phyloP scores from a whole-genome alignment of 2,113 vertebrate species.

The Thymallus thymallus region DNA sequence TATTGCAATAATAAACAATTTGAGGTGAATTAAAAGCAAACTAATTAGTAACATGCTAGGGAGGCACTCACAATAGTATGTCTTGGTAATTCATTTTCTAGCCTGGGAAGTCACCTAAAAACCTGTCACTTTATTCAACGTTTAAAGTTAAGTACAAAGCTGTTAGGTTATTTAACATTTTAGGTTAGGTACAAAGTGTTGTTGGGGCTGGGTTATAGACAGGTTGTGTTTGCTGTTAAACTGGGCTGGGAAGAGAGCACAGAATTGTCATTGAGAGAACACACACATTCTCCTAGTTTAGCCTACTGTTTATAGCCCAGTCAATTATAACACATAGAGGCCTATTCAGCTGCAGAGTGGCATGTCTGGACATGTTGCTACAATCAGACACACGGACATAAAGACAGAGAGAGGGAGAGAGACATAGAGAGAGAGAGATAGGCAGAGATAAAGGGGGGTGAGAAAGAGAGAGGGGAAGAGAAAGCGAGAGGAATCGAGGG shows the following conservation, averaged over 20 bases:
- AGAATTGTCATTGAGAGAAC: not conserved
- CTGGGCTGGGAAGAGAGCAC: not conserved
- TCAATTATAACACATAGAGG: not conserved
- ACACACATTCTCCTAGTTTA: not conserved
- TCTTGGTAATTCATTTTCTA: not conserved
- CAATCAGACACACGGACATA: not conserved
- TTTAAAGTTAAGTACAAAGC: not conserved
- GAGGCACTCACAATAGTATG: not conserved
- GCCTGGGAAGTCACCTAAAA: not conserved
- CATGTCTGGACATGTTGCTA: not conserved
- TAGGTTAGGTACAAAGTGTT: no score
- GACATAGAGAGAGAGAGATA: not conserved
- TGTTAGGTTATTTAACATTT: not conserved
- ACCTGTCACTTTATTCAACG: not conserved
- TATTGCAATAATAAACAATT: constrained; percentile 6
- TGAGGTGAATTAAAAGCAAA: not conserved
- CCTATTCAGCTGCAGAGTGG: not conserved
- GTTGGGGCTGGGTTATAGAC: not conserved
- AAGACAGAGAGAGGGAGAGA: not conserved
- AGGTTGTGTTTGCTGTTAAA: not conserved
- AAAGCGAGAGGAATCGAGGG: not conserved
- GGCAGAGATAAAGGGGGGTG: not conserved
- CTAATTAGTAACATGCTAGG: constrained; percentile 17
- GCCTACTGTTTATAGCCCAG: not conserved
- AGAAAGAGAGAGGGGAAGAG: not conserved